Evolutionary conservation across 2,797 vertebrate genomes (phyloP).

Genomic region (Urocyon cinereoargenteus): DNA sequence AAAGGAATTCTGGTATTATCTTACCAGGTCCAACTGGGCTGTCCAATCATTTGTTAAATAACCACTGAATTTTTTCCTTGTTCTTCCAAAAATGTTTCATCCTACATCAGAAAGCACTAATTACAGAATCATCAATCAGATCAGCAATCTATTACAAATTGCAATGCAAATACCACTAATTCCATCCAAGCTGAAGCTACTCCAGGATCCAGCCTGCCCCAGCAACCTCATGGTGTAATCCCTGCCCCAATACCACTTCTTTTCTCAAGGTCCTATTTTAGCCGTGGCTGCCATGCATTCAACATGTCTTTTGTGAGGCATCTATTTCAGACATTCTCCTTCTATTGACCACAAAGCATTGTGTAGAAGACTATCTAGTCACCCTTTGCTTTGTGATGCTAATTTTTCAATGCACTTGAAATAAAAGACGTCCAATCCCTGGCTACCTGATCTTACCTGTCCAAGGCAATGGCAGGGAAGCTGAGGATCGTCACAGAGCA

Average conservation of each 20-base stretch:
- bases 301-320: neutral
- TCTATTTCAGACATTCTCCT: constrained; percentile 11
- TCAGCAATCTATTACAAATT: neutral
- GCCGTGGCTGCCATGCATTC: neutral
- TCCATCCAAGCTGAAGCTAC: neutral
- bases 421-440: neutral
- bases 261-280: neutral
- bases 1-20: constrained; percentile 21
- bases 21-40: neutral
- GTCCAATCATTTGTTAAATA: constrained; percentile 37
- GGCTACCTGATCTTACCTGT: constrained; percentile 92
- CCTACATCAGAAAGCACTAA: constrained; percentile 37
- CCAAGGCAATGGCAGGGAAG: constrained; percentile 96
- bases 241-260: neutral
- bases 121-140: constrained; percentile 26
- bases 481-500: constrained; percentile 97
- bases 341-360: neutral
- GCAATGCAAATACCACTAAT: neutral
- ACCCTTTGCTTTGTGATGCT: neutral
- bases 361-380: neutral
- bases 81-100: constrained; percentile 49
- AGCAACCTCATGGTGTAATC: neutral
- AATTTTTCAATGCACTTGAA: constrained; percentile 3
- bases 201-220: neutral
- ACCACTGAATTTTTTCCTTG: neutral